Base-by-base conservation (phyloP, 2,888 invertebrate genomes). In the Labia minor region DNA sequence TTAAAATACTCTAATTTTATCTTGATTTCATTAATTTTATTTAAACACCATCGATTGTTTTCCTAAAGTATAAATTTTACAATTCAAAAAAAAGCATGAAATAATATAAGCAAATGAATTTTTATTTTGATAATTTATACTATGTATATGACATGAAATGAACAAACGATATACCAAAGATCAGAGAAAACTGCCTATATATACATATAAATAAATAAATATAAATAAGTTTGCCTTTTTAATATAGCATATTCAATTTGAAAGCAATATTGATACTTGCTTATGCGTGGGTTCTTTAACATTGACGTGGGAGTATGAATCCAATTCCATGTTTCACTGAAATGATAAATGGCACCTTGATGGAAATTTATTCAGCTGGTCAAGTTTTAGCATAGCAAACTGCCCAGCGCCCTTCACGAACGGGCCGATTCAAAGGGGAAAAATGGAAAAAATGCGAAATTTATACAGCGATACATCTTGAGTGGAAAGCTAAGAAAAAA, bases 371-470 rank as follows among this genome's bases (percentile, higher is more conserved):
- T 49, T 49, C 49, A 49, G 49, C 49, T 49, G 49, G 49, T 49
- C 49, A 49, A 14, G 14, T n/a, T 49, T 49, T 49, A 49, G 49
- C 49, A 49, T 49, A 49, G 49, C 49, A 49, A 49, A 49, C 49
- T 49, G 49, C n/a, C 49, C n/a, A 14, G 49, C 49, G 49, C 49
- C 49, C 49, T 49, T 49, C 49, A 11, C n/a, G 49, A 14, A 11
- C 49, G 49, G 49, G 6, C 16, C 14, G 3, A n/a, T 14, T 49
- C 49, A 49, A 49, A 49, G 49, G 49, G 49, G n/a, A n/a, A 49
- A 49, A 49, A 49, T 49, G 49, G 49, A 49, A 49, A 49, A 49
- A 49, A 49, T 49, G 49, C 49, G 49, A 49, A 49, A 49, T 49
- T 49, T 49, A 49, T 49, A 49, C 49, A 49, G 49, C 49, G 49